Base-by-base conservation (phyloP, 37 sponge, comb jelly and placozoan species). In the Mnemiopsis leidyi region DNA sequence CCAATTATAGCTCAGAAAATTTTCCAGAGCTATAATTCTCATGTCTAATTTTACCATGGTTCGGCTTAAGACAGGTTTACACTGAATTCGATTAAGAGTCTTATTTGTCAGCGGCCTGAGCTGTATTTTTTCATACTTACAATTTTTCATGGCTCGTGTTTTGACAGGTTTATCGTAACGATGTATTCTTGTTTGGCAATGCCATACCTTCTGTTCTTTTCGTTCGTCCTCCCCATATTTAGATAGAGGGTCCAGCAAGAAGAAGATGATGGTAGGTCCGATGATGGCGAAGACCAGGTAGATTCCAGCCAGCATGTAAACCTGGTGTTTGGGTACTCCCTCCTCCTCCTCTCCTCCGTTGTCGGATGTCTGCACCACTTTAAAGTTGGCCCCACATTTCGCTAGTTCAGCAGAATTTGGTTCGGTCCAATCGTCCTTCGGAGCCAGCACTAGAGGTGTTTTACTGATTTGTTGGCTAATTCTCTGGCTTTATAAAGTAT, bases 161-260 rank as follows among this genome's bases (percentile, higher is more conserved):
- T n/a, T n/a, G n/a, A n/a, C n/a, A n/a, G 18, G 68, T 13, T 13
- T 67, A 67, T 67, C 13, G 68, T 67, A 20, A 67, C 20, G 68
- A 67, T 67, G 20, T 67, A 67, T 67, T 28, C n/a, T 71, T 71
- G 61, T 48, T 48, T 13, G 61, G 5, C 13, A 18, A 13, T 13
- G 5, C 13, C 82, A 23, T 5, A 79, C 82, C 82, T 79, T 34
- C 21, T 79, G 82, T 32, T 79, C 82, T 34, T 13, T 79, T 32
- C 82, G 82, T 32, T 79, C 82, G 29, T 79, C 82, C 82, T 79
- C 82, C 36, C 82, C 82, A 21, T 79, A 79, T 16, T 31, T 79
- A 28, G 33, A 32, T 16, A 79, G 82, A 34, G 82, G 82, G 36
- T 79, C 82, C 36, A 79, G 82, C 9, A 79, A 79, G 36, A 79